phyloP scores from a whole-genome alignment of 2,888 invertebrate species.

The Timandra comae region DNA sequence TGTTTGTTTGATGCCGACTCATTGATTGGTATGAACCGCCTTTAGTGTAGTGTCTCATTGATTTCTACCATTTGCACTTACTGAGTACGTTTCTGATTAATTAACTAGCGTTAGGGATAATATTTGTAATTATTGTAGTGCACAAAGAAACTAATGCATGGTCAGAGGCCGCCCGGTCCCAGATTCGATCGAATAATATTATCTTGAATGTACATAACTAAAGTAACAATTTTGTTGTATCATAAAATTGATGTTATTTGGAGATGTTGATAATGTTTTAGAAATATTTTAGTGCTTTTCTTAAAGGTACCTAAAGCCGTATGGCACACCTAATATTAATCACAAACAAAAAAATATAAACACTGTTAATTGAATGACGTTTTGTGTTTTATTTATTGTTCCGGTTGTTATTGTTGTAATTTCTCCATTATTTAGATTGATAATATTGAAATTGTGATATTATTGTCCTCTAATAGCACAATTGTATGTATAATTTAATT shows the following conservation, averaged over 20 bases:
- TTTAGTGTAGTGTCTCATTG: slow-evolving; percentile 17
- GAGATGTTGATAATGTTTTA: slow-evolving; percentile 63
- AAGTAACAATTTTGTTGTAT: slow-evolving; percentile 51
- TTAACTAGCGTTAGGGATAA: slow-evolving; percentile 32
- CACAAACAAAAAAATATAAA: slow-evolving; percentile 74
- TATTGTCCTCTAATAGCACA: no score
- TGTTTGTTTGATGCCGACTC: slow-evolving; percentile 21
- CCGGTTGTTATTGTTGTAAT: no score
- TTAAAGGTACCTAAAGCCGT: slow-evolving; percentile 64
- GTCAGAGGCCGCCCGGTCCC: slow-evolving; percentile 12
- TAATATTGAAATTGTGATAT: no score
- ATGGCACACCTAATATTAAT: slow-evolving; percentile 70
- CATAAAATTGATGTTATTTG: slow-evolving; percentile 52
- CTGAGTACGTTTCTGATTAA: slow-evolving; percentile 28
- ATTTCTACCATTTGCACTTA: slow-evolving; percentile 31
- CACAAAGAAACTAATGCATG: slow-evolving; percentile 47
- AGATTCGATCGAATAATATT: slow-evolving; percentile 16
- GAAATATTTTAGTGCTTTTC: slow-evolving; percentile 64
- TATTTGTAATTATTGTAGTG: slow-evolving; percentile 52
- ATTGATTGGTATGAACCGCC: slow-evolving; percentile 37
- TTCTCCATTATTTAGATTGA: no score
- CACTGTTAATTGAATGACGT: slow-evolving; percentile 68
- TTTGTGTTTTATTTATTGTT: slow-evolving; percentile 38
- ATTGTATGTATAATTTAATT: no score
- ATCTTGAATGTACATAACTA: slow-evolving; percentile 34